Conservation (phyloP, 2,797 vertebrate species). For the Rachycentron canadum region DNA sequence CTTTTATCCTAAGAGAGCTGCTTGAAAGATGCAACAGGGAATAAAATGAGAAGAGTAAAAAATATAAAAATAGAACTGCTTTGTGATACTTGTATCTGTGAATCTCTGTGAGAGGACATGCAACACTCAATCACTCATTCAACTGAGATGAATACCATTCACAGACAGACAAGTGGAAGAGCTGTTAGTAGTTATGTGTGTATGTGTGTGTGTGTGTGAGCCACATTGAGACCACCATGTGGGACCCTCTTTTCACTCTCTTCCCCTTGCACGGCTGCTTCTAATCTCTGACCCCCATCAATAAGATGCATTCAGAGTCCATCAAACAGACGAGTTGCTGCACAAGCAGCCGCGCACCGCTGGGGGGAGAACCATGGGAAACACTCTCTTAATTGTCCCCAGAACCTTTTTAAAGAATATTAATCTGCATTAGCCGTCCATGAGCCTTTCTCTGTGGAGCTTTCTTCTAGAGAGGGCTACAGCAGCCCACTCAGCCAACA, state of each 20-base stretch:
- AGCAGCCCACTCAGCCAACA: constrained; percentile 86
- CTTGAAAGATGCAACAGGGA: not conserved
- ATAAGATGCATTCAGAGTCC: constrained; percentile 88
- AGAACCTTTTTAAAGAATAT: constrained; percentile 88
- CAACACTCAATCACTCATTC: constrained; percentile 64
- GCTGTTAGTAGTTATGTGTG: constrained; percentile 74
- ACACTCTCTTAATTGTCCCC: constrained; percentile 87
- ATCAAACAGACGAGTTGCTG: constrained; percentile 85
- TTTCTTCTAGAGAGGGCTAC: constrained; percentile 83
- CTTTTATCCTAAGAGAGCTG: not conserved
- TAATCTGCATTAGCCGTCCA: constrained; percentile 88
- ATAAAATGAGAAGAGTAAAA: constrained; percentile 1
- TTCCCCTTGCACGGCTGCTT: constrained; percentile 76
- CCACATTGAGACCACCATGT: constrained; percentile 69
- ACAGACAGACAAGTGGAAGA: constrained; percentile 84
- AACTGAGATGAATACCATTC: constrained; percentile 77
- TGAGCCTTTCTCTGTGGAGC: constrained; percentile 82
- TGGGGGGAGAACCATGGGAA: constrained; percentile 85
- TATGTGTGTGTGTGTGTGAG: constrained; percentile 58
- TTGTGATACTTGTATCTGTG: constrained; percentile 4
- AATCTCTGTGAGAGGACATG: constrained; percentile 48
- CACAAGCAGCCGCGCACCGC: constrained; percentile 79
- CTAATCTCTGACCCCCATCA: constrained; percentile 89
- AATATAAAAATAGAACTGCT: constrained; percentile 1
- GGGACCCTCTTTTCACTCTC: constrained; percentile 77